Conservation (phyloP, 30 jellyfish, hydroid and myxozoan genomes). For the Phacellophora camtschatica region DNA sequence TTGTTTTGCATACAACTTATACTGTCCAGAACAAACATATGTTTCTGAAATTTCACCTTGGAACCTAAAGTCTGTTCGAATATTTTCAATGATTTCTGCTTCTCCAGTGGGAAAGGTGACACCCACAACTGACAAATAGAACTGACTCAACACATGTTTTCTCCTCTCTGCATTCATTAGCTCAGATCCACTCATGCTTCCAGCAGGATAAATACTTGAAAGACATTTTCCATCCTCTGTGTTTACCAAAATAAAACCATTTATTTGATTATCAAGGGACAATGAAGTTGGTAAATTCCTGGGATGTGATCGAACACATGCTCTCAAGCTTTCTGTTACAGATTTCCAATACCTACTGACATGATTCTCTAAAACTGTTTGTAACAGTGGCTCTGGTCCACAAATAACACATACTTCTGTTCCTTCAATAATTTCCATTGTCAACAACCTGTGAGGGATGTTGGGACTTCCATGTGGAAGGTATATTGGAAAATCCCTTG, state of each 20-base stretch:
- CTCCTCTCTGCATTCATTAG: conserved; percentile 51
- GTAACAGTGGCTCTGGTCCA: conserved; percentile 93
- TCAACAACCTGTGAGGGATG: conserved; percentile 90
- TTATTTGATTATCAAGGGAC: conserved; percentile 54
- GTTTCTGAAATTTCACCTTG: conserved; percentile 71
- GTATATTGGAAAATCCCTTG: conserved; percentile 89
- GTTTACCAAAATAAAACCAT: conserved; percentile 72
- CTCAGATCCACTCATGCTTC: conserved; percentile 71
- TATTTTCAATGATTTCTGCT: conserved; percentile 25
- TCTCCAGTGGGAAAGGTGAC: conserved; percentile 23
- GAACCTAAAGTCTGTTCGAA: neutral
- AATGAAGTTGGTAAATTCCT: conserved; percentile 68
- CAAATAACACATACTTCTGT: conserved; percentile 82
- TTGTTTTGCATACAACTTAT: conserved; percentile 77
- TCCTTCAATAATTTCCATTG: conserved; percentile 72
- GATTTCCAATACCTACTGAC: conserved; percentile 83
- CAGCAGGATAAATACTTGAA: conserved; percentile 80
- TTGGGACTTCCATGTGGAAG: conserved; percentile 95
- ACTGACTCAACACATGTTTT: conserved; percentile 39
- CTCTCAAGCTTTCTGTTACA: conserved; percentile 32
- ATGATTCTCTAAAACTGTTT: conserved; percentile 53
- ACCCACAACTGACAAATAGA: conserved; percentile 69
- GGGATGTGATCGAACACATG: conserved; percentile 76
- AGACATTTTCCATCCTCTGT: conserved; percentile 79
- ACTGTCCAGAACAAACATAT: conserved; percentile 58